phyloP scores from a whole-genome alignment of 1,140 invertebrate genomes.

The Asbolus verrucosus region DNA sequence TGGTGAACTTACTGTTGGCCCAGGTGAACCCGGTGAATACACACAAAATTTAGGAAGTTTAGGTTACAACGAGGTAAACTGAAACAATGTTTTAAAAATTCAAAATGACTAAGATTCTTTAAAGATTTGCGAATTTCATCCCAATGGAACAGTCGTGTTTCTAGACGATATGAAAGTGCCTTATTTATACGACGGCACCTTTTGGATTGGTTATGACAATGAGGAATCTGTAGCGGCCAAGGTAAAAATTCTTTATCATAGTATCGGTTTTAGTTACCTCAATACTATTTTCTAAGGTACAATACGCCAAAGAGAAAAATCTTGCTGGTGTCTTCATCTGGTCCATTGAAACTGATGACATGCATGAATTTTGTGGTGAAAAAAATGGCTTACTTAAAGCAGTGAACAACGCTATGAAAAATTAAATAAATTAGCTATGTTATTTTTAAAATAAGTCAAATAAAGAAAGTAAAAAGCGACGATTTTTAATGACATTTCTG shows the following conservation, averaged over 20 bases:
- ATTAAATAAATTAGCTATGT: conserved; percentile 7
- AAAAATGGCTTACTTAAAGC: conserved; percentile 71
- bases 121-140: conserved; percentile 22
- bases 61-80: conserved; percentile 67
- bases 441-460: no score
- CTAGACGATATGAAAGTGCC: conserved; percentile 70
- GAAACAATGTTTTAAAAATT: conserved; percentile 65
- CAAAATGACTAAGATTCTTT: background rate
- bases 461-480: no score
- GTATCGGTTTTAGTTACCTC: no score
- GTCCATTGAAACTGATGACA: conserved; percentile 82
- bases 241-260: no score
- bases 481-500: no score
- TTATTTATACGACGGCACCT: conserved; percentile 72
- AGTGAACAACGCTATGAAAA: conserved; percentile 65
- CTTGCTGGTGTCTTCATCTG: conserved; percentile 78
- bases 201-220: conserved; percentile 84
- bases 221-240: conserved; percentile 63
- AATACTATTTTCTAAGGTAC: no score
- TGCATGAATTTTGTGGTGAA: conserved; percentile 70
- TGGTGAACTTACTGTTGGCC: conserved; percentile 65
- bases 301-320: conserved; percentile 49
- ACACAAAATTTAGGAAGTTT: conserved; percentile 70
- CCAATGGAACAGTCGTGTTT: conserved; percentile 57
- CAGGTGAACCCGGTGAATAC: conserved; percentile 68